Conservation (phyloP, 2,113 vertebrate genomes). For the Colinus virginianus region DNA sequence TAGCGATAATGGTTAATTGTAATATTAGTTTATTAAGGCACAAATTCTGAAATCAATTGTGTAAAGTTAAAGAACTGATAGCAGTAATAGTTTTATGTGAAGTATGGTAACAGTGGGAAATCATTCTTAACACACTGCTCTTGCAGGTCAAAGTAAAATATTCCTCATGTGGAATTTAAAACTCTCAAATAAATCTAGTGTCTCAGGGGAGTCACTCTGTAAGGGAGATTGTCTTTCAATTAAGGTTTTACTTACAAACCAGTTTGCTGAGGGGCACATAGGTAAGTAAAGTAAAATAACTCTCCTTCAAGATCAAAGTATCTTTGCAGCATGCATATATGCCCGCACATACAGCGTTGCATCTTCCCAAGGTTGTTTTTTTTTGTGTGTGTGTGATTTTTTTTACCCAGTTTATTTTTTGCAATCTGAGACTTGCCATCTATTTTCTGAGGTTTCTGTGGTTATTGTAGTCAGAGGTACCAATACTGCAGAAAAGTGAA, state of each 20-base stretch:
- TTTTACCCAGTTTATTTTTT: background rate
- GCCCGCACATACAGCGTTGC: fast-evolving
- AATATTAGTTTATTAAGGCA: background rate
- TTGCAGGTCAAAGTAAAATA: background rate
- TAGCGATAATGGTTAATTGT: background rate
- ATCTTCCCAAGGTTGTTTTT: background rate
- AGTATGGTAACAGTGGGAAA: background rate
- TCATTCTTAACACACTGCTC: background rate
- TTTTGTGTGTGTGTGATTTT: background rate
- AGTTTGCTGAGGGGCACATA: background rate
- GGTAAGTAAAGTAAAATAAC: background rate
- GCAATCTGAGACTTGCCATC: constrained; percentile 28
- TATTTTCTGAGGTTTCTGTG: constrained; percentile 49
- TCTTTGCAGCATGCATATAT: background rate
- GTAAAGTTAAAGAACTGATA: background rate
- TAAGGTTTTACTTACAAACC: background rate
- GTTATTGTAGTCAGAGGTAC: constrained; percentile 17
- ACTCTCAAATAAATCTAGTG: background rate
- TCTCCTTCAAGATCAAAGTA: background rate
- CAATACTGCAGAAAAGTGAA: background rate
- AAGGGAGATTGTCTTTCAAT: background rate
- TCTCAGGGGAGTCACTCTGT: background rate
- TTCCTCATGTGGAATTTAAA: constrained; percentile 6
- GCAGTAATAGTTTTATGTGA: background rate
- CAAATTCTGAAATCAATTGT: background rate